Evolutionary conservation across 2,113 vertebrate species (phyloP).

Genomic region (Pseudorectes ferrugineus): DNA sequence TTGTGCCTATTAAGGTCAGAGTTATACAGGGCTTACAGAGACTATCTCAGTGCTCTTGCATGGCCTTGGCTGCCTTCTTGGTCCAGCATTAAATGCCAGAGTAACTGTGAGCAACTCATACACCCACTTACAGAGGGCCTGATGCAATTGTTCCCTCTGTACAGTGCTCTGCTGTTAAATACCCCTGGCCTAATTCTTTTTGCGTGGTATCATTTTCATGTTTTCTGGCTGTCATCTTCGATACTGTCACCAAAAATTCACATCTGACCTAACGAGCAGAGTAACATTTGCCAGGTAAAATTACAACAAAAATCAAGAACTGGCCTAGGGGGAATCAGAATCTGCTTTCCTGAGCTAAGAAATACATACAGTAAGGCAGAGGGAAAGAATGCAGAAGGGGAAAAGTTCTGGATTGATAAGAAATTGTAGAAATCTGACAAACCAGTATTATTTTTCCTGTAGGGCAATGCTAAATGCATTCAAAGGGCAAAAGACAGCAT

Average conservation of each 20-base stretch:
- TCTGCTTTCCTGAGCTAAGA: not conserved
- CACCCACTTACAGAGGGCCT: not conserved
- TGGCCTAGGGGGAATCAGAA: not conserved
- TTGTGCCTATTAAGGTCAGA: not conserved
- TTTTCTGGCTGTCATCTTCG: not conserved
- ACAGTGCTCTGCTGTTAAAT: not conserved
- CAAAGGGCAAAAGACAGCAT: not conserved
- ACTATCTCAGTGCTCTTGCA: not conserved
- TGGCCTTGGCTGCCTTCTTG: not conserved
- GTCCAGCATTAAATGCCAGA: not conserved
- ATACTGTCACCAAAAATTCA: not conserved
- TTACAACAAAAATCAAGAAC: not conserved
- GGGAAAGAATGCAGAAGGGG: not conserved
- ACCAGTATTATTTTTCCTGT: not conserved
- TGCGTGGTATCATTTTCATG: not conserved
- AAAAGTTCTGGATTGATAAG: not conserved
- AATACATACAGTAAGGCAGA: not conserved
- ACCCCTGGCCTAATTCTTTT: not conserved
- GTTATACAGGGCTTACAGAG: not conserved
- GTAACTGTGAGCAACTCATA: not conserved
- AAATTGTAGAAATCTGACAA: not conserved
- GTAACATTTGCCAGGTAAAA: not conserved
- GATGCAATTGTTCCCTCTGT: not conserved
- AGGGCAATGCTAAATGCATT: not conserved
- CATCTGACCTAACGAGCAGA: fast-evolving